Conservation (phyloP, 2,888 invertebrate genomes). For the Leucophenga maculata region DNA sequence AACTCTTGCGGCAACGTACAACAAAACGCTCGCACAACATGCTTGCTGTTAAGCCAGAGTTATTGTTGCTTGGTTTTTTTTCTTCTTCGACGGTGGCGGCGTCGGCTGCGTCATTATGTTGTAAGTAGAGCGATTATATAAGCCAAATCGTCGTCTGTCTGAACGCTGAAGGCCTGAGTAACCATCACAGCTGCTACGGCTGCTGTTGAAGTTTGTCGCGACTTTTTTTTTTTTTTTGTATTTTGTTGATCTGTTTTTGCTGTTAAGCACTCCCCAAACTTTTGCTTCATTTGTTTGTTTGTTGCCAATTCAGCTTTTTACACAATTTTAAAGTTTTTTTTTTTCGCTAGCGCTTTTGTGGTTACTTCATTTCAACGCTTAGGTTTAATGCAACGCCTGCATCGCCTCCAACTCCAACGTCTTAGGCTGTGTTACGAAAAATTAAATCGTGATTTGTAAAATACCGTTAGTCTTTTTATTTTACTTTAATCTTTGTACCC, state of each 20-base stretch:
- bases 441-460: constrained; percentile 67
- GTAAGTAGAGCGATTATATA: constrained; percentile 41
- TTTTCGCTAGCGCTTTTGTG: background rate
- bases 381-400: background rate
- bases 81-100: background rate
- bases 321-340: constrained; percentile 12
- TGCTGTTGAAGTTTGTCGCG: constrained; percentile 25
- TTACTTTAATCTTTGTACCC: constrained; percentile 29
- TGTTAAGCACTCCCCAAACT: constrained; percentile 13
- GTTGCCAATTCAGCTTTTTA: constrained; percentile 65
- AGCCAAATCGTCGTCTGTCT: constrained; percentile 49
- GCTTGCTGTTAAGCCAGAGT: constrained; percentile 27
- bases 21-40: background rate
- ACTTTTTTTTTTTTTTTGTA: constrained; percentile 9
- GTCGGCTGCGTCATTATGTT: constrained; percentile 27
- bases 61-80: constrained; percentile 26
- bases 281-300: constrained; percentile 58
- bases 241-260: constrained; percentile 21
- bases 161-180: constrained; percentile 15
- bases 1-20: background rate
- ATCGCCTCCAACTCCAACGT: background rate
- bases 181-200: background rate
- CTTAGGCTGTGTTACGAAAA: constrained; percentile 46
- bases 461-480: constrained; percentile 25
- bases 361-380: background rate